phyloP scores from a whole-genome alignment of 2,113 vertebrate species.

The Psettodes erumei region DNA sequence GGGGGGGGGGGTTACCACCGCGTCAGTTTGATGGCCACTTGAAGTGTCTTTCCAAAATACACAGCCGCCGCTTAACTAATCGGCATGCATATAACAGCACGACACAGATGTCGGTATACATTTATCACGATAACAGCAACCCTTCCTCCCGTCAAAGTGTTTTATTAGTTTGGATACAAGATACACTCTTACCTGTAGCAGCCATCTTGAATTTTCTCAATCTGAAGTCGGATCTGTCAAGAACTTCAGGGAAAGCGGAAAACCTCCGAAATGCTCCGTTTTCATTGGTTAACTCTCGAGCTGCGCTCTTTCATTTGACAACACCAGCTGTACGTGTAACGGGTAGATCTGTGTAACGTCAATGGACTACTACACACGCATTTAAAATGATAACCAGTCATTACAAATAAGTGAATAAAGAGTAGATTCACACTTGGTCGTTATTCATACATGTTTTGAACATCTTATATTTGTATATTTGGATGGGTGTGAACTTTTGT shows the following conservation, averaged over 20 bases:
- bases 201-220: slow-evolving; percentile 87
- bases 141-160: background rate
- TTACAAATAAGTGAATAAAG: background rate
- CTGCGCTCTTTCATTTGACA: slow-evolving; percentile 46
- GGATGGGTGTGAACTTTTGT: background rate
- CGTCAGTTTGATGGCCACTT: slow-evolving; percentile 45
- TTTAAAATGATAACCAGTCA: background rate
- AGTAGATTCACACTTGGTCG: background rate
- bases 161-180: slow-evolving; percentile 49
- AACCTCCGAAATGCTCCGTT: slow-evolving; percentile 59
- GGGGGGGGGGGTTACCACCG: slow-evolving; percentile 45
- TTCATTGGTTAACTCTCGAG: slow-evolving; percentile 71
- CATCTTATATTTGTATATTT: background rate
- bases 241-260: slow-evolving; percentile 79
- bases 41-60: slow-evolving; percentile 12
- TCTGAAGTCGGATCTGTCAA: slow-evolving; percentile 83
- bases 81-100: background rate
- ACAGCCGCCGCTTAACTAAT: background rate
- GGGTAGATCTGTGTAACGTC: slow-evolving; percentile 20
- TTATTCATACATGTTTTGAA: background rate
- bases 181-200: slow-evolving; percentile 83
- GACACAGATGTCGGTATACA: rapidly evolving
- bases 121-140: no score
- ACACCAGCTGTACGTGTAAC: background rate
- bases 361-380: background rate